Evolutionary conservation across 2,888 invertebrate genomes (phyloP), one percentile per base, ranked within the genome.

Genomic region (Chrysolina americana): DNA sequence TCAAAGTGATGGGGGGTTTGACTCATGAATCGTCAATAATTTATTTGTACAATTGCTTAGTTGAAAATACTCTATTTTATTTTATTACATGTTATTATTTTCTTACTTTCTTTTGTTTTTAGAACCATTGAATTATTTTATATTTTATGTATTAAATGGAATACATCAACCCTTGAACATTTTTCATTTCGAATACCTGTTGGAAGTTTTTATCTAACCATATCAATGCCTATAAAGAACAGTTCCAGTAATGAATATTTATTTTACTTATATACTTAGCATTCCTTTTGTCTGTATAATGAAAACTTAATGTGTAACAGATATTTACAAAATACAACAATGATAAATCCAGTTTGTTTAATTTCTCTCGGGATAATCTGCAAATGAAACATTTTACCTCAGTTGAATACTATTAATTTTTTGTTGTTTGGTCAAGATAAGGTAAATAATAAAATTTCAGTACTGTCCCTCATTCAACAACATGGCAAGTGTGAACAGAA

Each of bases 241-340:
- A 74, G 72, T 77, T 76, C 68, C 72, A 78, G 59, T 76, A 73
- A 73, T 75, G 63, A 69, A 69, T 74, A 71, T 74, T 75, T 71
- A 73, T 75, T 74, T 78, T 75, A 75, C 56, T 75, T 74, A 76
- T 76, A 68, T 75, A 73, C 71, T 78, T 78, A 79, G 77, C 77
- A 76, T 78, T 78, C 68, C 70, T 76, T 80, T 77, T 73, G 76
- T 71, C 78, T 77, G 76, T 80, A 81, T 79, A 74, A 74, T 76
- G 79, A 74, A 80, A 81, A 79, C 68, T 78, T 76, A 77, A 79
- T 78, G 79, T 80, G 79, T 80, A 81, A 81, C 75, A 80, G 77
- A 80, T 79, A 81, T 81, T 78, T 81, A 80, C 79, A 79, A 75
- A 77, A 77, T 75, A 79, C 70, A 75, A 73, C 71, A 50, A 71